Conservation (phyloP, 2,888 invertebrate species). For the Colletes collaris region DNA sequence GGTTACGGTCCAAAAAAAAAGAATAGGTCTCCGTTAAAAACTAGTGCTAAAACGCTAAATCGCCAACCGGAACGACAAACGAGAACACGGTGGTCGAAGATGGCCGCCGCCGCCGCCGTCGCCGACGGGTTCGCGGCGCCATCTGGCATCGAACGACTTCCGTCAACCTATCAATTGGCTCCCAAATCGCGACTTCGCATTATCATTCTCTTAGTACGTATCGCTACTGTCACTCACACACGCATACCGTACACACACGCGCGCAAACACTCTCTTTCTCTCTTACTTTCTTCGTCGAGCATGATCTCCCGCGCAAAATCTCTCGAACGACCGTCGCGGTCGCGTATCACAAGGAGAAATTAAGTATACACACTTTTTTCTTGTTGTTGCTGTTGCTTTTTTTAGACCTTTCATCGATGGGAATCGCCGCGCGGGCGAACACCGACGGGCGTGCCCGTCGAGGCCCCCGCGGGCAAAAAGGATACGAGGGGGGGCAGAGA, state of each 20-base stretch:
- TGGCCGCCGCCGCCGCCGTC: too few relatives aligned
- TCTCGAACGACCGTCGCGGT: conserved; percentile 46
- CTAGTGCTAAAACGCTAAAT: background rate
- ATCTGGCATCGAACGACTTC: conserved; percentile 71
- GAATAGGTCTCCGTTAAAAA: background rate
- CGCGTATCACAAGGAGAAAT: conserved; percentile 77
- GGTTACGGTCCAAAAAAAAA: background rate
- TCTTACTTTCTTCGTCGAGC: conserved; percentile 25
- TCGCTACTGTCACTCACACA: conserved; percentile 30
- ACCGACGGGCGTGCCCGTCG: background rate
- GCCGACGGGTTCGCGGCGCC: background rate
- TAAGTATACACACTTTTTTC: conserved; percentile 75
- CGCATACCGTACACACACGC: conserved; percentile 7
- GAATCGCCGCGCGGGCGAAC: background rate
- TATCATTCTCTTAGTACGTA: conserved; percentile 60
- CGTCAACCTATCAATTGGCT: conserved; percentile 80
- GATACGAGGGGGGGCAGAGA: conserved; percentile 8
- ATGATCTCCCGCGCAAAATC: conserved; percentile 53
- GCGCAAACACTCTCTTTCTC: conserved; percentile 13
- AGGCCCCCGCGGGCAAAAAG: background rate
- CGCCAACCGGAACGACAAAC: background rate
- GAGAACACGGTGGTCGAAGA: background rate
- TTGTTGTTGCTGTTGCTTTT: background rate
- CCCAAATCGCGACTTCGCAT: conserved; percentile 67
- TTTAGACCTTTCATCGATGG: conserved; percentile 12